These are phyloP conservation scores for Amphiura filiformis DNA, from an alignment of 35 echinoderm and acorn worm genomes.

Conservation along the genomic window DNA sequence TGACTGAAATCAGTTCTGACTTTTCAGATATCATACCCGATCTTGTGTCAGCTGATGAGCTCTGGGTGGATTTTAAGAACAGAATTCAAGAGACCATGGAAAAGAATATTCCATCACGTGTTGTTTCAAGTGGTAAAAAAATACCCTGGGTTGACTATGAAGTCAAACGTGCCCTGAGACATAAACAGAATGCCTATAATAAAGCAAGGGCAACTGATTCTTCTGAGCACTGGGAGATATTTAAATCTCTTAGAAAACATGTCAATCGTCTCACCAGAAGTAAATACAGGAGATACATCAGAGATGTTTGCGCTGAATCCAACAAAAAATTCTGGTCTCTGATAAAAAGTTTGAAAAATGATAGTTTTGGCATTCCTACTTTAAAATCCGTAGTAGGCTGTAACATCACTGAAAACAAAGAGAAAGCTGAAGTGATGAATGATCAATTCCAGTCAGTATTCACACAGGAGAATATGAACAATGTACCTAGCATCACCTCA, in stretches of 20 bases:
- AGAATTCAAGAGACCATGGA: background rate
- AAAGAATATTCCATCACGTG: background rate
- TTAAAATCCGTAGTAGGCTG: background rate
- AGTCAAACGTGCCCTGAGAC: background rate
- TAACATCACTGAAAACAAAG: background rate
- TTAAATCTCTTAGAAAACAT: background rate
- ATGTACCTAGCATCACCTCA: background rate
- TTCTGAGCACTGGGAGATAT: background rate
- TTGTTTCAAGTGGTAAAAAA: background rate
- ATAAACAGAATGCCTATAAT: background rate
- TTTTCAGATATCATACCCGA: background rate
- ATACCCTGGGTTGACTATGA: background rate
- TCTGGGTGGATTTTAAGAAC: background rate
- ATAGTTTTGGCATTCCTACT: background rate
- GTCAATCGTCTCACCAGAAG: background rate
- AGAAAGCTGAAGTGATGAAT: slow-evolving; percentile 15
- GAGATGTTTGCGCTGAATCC: background rate
- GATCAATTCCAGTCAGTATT: slow-evolving; percentile 24
- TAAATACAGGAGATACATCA: background rate
- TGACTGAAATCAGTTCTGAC: background rate
- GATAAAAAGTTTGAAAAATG: background rate
- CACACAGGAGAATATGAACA: background rate
- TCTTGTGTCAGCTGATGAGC: background rate
- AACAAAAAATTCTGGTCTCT: background rate
- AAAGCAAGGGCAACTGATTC: background rate